phyloP scores from a whole-genome alignment of 2,113 vertebrate genomes.

The Bubo scandiacus region DNA sequence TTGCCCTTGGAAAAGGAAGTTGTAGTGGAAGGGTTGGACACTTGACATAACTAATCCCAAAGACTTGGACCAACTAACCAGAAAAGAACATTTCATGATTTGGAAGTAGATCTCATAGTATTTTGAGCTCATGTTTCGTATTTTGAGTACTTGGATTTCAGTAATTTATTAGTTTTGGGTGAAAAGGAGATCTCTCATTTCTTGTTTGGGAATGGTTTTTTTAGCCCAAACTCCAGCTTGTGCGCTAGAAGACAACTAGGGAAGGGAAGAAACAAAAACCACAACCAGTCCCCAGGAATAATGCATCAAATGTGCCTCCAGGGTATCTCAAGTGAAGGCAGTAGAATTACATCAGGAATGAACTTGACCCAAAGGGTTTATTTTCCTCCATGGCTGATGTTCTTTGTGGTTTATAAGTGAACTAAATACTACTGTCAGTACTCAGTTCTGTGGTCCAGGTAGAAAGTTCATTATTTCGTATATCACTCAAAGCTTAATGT shows the following conservation, averaged over 20 bases:
- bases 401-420: neutral
- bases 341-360: neutral
- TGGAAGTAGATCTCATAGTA: neutral
- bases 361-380: neutral
- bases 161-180: neutral
- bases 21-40: neutral
- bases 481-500: neutral
- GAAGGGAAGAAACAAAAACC: neutral
- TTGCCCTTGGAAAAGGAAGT: neutral
- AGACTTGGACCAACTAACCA: neutral
- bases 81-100: neutral
- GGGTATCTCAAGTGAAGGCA: neutral
- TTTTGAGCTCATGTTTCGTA: neutral
- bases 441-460: neutral
- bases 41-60: neutral
- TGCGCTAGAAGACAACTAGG: neutral
- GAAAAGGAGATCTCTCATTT: neutral
- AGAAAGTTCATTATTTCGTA: neutral
- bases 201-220: neutral
- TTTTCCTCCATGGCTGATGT: neutral
- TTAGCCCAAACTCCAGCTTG: neutral
- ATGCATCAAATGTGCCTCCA: neutral
- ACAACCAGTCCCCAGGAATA: neutral
- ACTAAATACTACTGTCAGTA: neutral
- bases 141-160: neutral